These are phyloP conservation scores for Neotoma lepida DNA, from an alignment of 2,113 vertebrate genomes.

Conservation along the genomic window DNA sequence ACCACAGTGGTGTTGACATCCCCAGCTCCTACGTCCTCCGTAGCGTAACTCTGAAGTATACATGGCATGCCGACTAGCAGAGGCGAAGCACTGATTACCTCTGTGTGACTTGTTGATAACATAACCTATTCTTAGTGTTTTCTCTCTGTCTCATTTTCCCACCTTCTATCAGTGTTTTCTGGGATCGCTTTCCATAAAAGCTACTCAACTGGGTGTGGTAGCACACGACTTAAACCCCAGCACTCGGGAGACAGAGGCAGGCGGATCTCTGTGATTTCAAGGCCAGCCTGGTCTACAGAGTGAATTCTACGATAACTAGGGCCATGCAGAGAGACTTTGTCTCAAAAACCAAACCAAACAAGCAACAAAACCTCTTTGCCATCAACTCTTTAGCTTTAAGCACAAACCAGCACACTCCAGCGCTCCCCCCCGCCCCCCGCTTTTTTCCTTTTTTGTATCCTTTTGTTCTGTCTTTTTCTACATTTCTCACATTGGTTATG, in stretches of 20 bases:
- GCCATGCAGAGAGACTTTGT: neutral
- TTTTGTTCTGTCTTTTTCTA: neutral
- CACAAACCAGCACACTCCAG: neutral
- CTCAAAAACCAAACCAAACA: neutral
- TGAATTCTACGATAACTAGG: neutral
- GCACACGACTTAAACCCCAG: neutral
- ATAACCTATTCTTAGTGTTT: neutral
- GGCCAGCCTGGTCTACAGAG: neutral
- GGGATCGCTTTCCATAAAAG: neutral
- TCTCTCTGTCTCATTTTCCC: neutral
- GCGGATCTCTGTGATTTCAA: neutral
- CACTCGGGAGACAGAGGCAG: neutral
- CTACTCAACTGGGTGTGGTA: neutral
- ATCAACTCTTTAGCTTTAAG: conserved; percentile 1
- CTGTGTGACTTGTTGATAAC: neutral
- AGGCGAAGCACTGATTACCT: neutral
- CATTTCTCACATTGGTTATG: neutral
- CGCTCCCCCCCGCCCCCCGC: no score
- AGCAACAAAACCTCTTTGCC: neutral
- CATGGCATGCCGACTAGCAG: neutral
- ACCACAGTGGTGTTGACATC: neutral
- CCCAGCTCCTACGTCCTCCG: neutral
- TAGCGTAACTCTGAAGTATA: neutral
- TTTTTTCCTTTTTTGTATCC: neutral
- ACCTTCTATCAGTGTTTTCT: neutral